These are phyloP conservation scores for Syngnathus floridae DNA, from an alignment of 2,113 vertebrate genomes.

Conservation along the genomic window DNA sequence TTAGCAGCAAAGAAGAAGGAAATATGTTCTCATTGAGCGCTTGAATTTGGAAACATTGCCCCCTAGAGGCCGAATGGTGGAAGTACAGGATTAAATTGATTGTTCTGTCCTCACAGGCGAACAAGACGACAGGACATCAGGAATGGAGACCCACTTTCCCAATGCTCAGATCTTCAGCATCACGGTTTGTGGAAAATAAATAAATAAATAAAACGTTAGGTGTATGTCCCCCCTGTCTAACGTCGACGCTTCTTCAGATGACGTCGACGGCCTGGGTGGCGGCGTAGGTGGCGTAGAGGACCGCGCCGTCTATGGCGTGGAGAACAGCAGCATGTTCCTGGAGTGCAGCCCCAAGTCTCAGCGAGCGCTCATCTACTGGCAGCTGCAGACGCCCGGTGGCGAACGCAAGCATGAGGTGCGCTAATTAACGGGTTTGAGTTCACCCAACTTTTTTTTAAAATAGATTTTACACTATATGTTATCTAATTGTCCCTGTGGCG, in stretches of 20 bases:
- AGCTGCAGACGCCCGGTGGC: constrained; percentile 86
- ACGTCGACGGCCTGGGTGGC: constrained; percentile 66
- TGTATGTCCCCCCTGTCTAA: too few species aligned
- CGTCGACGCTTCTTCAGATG: constrained; percentile 63
- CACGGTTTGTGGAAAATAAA: constrained; percentile 72
- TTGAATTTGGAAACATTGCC: constrained; percentile 50
- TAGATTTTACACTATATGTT: background rate
- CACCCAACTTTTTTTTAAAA: too few species aligned
- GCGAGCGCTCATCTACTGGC: constrained; percentile 87
- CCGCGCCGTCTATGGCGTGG: constrained; percentile 90
- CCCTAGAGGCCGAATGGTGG: constrained; percentile 48
- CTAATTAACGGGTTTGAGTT: background rate
- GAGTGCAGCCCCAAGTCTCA: constrained; percentile 97
- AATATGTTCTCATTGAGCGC: constrained; percentile 1
- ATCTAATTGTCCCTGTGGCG: background rate
- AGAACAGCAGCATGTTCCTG: constrained; percentile 96
- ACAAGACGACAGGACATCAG: constrained; percentile 93
- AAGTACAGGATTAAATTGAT: constrained; percentile 13
- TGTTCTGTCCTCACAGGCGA: constrained; percentile 68
- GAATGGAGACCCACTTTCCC: constrained; percentile 94
- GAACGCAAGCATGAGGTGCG: constrained; percentile 87
- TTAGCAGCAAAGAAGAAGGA: constrained; percentile 31
- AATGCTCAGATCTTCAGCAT: constrained; percentile 93
- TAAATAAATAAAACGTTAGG: too few species aligned
- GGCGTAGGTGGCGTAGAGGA: constrained; percentile 85